Evolutionary conservation across 2,797 vertebrate species (phyloP), one percentile per base, ranked within the genome.

Genomic region (Cuculus canorus): DNA sequence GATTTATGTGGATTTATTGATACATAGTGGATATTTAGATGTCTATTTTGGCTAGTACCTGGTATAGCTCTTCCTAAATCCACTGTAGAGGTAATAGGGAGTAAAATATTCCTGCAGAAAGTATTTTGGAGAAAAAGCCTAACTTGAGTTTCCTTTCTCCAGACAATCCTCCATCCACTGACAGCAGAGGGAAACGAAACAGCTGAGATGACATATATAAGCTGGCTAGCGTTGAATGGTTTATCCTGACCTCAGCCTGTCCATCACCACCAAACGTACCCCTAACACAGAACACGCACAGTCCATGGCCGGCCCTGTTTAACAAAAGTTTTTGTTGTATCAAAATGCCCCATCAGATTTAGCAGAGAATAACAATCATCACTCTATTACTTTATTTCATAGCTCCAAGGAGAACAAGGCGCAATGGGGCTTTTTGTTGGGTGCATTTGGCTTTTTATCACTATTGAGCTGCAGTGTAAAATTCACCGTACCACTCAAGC

Each of bases 171-270:
- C 37, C 68, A 21, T 70, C 39, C 52, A 35, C 2, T 43, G 78
- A 35, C 2, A 66, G 24, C 8, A 59, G 79, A 50, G 33, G 32
- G 25, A 60, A 32, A 19, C 30, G 30, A 30, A 84, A 7, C 6
- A 86, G 35, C 65, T 65, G 66, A 86, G 63, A 41, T 61, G 43
- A 73, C 52, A 63, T 70, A 54, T 52, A 33, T 0, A 12, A 52
- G 15, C 73, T 56, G 33, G 50, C 7, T 0, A 6, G n/a, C 5
- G 17, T 7, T 3, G 14, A n/a, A 17, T 11, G 15, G 8, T 39
- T 68, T 56, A n/a, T 72, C 13, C 17, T 48, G 28, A 59, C 13
- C 9, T 33, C 35, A 81, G 41, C 47, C 24, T 45, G 32, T 64
- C 48, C 8, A 13, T 19, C 50, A 63, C 43, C 32, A 11, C 53